Evolutionary conservation across 2,888 invertebrate genomes (phyloP).

Genomic region (Entomobrya proxima): DNA sequence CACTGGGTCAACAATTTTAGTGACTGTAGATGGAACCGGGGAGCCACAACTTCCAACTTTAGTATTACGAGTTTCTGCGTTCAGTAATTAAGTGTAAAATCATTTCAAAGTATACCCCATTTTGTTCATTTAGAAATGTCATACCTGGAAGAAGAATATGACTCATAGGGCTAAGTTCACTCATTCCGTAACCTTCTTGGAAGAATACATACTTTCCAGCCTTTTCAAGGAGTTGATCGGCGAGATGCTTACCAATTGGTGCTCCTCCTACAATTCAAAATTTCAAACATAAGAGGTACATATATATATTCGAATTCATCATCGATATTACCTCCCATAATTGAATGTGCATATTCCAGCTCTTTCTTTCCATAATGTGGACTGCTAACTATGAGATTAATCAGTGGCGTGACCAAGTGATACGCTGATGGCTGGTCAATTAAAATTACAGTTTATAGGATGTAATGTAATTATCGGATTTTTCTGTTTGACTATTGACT

Average conservation of each 20-base stretch:
- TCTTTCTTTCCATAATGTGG: background rate
- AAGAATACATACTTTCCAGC: conserved; percentile 63
- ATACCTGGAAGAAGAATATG: too few relatives aligned
- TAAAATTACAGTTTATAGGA: conserved; percentile 17
- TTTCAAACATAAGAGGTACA: background rate
- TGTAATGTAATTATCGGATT: conserved; percentile 76
- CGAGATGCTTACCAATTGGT: conserved; percentile 77
- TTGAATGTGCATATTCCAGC: conserved; percentile 76
- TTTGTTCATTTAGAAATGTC: background rate
- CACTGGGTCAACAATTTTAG: conserved; percentile 81
- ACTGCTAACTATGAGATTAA: conserved; percentile 82
- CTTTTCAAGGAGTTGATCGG: conserved; percentile 81
- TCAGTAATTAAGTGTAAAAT: background rate
- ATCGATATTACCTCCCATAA: conserved; percentile 80
- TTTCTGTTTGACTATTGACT: background rate
- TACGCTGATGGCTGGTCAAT: conserved; percentile 79
- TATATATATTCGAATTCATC: background rate
- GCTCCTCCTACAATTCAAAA: conserved; percentile 78
- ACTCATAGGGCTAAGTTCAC: conserved; percentile 80
- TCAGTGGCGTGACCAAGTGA: conserved; percentile 85
- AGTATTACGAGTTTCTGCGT: background rate
- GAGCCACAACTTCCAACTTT: conserved; percentile 10
- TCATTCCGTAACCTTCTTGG: conserved; percentile 81
- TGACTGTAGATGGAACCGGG: conserved; percentile 79
- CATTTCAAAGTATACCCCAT: background rate